These are phyloP conservation scores for Notoglanidium macrostoma DNA, from an alignment of 2,797 vertebrate genomes.

Conservation along the genomic window DNA sequence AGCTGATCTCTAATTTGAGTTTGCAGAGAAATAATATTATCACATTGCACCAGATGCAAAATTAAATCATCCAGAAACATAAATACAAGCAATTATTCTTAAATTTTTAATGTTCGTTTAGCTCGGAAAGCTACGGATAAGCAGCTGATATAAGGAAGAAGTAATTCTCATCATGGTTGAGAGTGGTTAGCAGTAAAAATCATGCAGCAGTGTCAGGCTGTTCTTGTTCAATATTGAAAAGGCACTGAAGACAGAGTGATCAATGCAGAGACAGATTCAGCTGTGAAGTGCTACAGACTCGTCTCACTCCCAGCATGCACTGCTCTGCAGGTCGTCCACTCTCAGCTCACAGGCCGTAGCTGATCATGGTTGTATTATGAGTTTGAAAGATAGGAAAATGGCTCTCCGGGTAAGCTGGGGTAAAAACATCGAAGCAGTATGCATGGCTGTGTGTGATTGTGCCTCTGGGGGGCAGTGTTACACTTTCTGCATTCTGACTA, in stretches of 20 bases:
- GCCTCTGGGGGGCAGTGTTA: conserved; percentile 22
- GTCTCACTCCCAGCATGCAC: conserved; percentile 15
- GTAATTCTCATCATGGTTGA: too few relatives aligned
- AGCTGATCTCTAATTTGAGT: background rate
- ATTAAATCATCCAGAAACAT: background rate
- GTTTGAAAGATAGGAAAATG: background rate
- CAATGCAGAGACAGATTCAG: background rate
- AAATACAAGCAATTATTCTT: background rate
- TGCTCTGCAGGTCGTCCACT: background rate
- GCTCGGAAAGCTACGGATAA: too few relatives aligned
- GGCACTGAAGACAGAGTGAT: background rate
- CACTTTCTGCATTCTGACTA: conserved; percentile 1
- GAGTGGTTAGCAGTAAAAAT: background rate
- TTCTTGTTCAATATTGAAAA: conserved; percentile 8
- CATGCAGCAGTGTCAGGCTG: background rate
- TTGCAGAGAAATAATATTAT: background rate
- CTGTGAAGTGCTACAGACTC: background rate
- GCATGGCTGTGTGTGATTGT: background rate
- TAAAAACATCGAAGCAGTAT: background rate
- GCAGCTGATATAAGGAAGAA: background rate
- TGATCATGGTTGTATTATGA: background rate
- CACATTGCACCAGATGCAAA: background rate
- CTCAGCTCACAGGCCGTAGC: background rate
- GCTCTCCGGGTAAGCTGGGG: background rate
- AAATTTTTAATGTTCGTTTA: background rate